Evolutionary conservation across 2,888 invertebrate genomes (phyloP), one percentile per base, ranked within the genome.

Genomic region (Synergus itoensis): DNA sequence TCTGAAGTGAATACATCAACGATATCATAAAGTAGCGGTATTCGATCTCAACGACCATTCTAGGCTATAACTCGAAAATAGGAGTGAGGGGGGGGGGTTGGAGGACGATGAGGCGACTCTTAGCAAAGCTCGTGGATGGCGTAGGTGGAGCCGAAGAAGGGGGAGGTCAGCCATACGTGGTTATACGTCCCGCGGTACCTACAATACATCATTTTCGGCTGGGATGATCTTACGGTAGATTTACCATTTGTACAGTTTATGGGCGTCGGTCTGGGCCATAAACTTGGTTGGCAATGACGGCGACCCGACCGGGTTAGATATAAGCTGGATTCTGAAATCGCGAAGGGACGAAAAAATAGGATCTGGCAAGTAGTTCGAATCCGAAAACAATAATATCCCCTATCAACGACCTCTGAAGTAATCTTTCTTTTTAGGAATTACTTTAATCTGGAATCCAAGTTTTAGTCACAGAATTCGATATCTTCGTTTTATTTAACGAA

Each of bases 141-240:
- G 80, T 45, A 60, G 77, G 77, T 63, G 76, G 80, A 76, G 84
- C 43, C 75, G 65, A 77, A 78, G 82, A 79, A 83, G 81, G 53
- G 82, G 62, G 82, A 83, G 84, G 84, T 85, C 84, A 86, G 86
- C 84, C 83, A 82, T 85, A 86, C 84, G 85, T 82, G 84, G 84
- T 83, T 83, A 83, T 81, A 82, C 85, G 88, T 87, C 83, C 83
- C 84, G 84, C 86, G 84, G 81, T 81, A 90, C 87, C 88, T 88
- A 90, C 91, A 89, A 92, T 92, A 92, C 90, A 92, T 92, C 92
- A 92, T 92, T 92, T 92, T 92, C 92, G 92, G 92, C 90, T 92
- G 92, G 92, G 89, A 91, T 92, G 91, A 90, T 91, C 91, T 92
- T 90, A 91, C 92, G 91, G 89, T 92, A 92, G 92, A 92, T 92